Base-by-base conservation (phyloP, 2,888 invertebrate species). In the Fragum whitleyi region DNA sequence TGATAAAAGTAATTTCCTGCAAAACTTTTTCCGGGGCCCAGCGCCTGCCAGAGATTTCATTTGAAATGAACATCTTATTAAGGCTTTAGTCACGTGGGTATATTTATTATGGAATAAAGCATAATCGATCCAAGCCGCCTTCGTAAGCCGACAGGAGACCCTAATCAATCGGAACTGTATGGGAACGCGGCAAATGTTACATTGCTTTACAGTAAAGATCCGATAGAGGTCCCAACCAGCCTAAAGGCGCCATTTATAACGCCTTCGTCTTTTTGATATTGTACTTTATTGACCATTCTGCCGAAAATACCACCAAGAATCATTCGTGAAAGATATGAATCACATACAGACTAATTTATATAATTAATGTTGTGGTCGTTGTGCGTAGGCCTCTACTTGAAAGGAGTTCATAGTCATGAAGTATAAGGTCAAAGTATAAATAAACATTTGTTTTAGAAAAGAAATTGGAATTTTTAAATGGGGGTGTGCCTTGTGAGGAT, bases 31-130 rank as follows among this genome's bases (percentile, higher is more conserved):
- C 29, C 28, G 42, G 26, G 47, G 47, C 47, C 47, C 47, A 47
- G 47, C 47, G 47, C 47, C 47, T 47, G 47, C 67, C 68, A 68
- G 29, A 68, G 68, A 78, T 81, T 80, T 74, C 74, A 85, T 82
- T 82, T 77, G 61, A 81, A 80, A 85, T 85, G 85, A 85, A 76
- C 85, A 85, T 85, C 81, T 79, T 75, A 85, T 82, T 85, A 85
- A 74, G 71, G 29, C 51, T 7, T 19, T 68, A 61, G 69, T 80
- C 85, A 85, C 82, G 85, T 85, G 85, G 59, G 42, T 51, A 70
- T 79, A 79, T 85, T 78, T 80, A 85, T 83, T 83, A 83, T 85
- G 80, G 80, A 82, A 82, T 82, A 82, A 69, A 79, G 70, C 42
- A 62, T 61, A 78, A 85, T 85, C 81, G 79, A 85, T 85, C 61